Conservation (phyloP, 2,113 vertebrate genomes). For the Odocoileus virginianus region DNA sequence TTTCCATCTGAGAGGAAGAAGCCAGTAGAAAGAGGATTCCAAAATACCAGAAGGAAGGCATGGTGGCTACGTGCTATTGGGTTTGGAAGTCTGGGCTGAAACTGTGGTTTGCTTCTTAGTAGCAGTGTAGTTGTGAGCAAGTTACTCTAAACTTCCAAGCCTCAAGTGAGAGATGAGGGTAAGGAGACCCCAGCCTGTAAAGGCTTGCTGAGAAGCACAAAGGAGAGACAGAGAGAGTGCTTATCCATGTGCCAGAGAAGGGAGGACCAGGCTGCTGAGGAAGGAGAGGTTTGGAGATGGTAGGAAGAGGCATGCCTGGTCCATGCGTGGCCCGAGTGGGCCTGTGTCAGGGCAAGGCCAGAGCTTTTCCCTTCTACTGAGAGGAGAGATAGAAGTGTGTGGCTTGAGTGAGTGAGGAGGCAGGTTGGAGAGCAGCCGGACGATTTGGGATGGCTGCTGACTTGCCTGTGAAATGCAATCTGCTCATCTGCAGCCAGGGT, state of each 20-base stretch:
- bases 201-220: not conserved
- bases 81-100: not conserved
- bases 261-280: not conserved
- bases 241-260: too few relatives aligned
- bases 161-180: not conserved
- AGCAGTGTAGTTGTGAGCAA: not conserved
- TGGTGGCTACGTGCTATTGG: not conserved
- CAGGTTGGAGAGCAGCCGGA: not conserved
- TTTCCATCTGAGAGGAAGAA: not conserved
- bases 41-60: not conserved
- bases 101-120: not conserved
- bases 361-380: not conserved
- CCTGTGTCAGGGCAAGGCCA: not conserved
- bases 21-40: not conserved
- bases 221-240: not conserved
- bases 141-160: not conserved
- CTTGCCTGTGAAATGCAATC: not conserved
- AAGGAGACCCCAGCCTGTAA: not conserved
- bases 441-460: not conserved
- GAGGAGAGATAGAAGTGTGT: not conserved
- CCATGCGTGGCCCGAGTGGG: not conserved
- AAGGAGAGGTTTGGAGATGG: not conserved
- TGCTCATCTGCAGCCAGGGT: not conserved
- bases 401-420: not conserved
- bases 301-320: not conserved